These are phyloP conservation scores for Petrolisthes manimaculis DNA, from an alignment of 2,888 invertebrate genomes.

Conservation along the genomic window DNA sequence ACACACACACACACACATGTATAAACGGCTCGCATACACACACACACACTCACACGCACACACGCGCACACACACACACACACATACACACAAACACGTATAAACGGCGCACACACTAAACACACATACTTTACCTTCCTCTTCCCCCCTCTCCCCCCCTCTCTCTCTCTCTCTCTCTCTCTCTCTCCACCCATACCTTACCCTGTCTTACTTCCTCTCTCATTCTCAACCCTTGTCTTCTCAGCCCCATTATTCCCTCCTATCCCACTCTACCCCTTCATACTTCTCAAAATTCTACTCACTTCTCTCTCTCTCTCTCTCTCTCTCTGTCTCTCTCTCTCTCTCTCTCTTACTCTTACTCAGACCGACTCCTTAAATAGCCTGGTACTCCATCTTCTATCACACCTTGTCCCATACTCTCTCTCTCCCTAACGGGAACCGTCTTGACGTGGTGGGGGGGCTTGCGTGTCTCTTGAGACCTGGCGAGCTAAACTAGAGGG, in stretches of 20 bases:
- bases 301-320: background rate
- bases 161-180: constrained; percentile 14
- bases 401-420: background rate
- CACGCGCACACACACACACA: too few species aligned
- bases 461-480: too few species aligned
- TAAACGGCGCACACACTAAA: too few species aligned
- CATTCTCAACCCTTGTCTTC: background rate
- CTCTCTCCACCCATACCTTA: background rate
- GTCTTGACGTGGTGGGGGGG: too few species aligned
- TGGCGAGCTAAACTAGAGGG: too few species aligned
- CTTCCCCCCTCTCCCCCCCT: constrained; percentile 20
- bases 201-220: background rate
- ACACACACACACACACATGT: background rate
- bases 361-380: background rate
- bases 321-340: background rate
- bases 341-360: background rate
- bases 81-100: too few species aligned
- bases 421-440: too few species aligned
- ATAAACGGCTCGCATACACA: background rate
- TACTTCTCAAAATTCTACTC: background rate
- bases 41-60: too few species aligned
- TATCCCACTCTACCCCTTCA: background rate
- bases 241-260: background rate
- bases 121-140: constrained; percentile 13
- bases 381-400: background rate